Percentiles rank a stretch among this genome's conserved stretches.
These are phyloP conservation scores for Spodoptera picta DNA, from an alignment of 2,888 invertebrate species.

Conservation along the genomic window DNA sequence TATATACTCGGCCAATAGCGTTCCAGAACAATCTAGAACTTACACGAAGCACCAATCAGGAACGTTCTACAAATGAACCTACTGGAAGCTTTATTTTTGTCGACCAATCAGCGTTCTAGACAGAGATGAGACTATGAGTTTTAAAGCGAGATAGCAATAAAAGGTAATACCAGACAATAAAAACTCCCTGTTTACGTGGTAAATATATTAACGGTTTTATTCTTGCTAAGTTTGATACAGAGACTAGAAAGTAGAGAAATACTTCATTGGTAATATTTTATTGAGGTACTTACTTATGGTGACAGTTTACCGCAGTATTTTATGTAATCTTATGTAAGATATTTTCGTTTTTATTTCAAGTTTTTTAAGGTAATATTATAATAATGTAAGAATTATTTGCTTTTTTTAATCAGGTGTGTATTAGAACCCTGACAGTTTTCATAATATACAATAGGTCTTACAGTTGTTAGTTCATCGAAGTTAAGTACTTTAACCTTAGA, in stretches of 20 bases:
- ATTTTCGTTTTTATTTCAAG: conserved; percentile 4
- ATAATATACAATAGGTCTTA: no score
- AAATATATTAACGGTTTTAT: neutral
- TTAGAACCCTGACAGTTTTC: no score
- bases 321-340: neutral
- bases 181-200: conserved; percentile 45
- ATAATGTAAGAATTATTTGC: no score
- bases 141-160: conserved; percentile 48
- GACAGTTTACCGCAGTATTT: neutral
- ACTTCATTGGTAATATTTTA: no score
- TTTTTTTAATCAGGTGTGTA: neutral
- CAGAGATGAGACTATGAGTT: conserved; percentile 43
- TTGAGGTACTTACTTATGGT: no score
- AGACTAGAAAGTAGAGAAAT: no score
- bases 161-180: conserved; percentile 47
- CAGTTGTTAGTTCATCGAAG: no score
- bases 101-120: conserved; percentile 63
- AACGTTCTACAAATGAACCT: conserved; percentile 56
- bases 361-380: neutral
- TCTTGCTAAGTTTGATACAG: neutral
- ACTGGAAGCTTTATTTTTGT: conserved; percentile 60
- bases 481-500: no score
- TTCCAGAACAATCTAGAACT: conserved; percentile 71
- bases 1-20: conserved; percentile 62
- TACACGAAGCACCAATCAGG: conserved; percentile 66